These are phyloP conservation scores for Vireo altiloquus DNA, from an alignment of 2,113 vertebrate genomes.

Conservation along the genomic window DNA sequence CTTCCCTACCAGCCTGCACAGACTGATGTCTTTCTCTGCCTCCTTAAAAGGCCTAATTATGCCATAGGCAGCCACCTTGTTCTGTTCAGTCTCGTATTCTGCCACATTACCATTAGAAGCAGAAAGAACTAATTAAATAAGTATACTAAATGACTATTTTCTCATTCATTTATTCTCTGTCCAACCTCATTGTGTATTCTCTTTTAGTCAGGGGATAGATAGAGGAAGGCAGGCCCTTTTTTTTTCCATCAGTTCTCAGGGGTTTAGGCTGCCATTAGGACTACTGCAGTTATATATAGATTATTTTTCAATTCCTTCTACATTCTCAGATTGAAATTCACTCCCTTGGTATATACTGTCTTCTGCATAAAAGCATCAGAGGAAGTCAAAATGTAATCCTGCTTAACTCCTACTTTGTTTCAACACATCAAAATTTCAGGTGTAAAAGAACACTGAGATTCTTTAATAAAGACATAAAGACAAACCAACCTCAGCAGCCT, in stretches of 20 bases:
- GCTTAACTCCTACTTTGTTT: background rate
- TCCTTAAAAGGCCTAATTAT: slow-evolving; percentile 63
- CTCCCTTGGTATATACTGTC: background rate
- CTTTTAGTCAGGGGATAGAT: background rate
- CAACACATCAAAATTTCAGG: background rate
- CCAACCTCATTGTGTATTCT: background rate
- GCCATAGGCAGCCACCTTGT: background rate
- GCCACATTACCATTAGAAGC: slow-evolving; percentile 26
- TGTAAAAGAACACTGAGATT: background rate
- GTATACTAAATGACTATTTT: slow-evolving; percentile 1
- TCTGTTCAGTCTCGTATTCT: slow-evolving; percentile 12
- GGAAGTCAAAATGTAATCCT: background rate
- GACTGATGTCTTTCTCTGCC: slow-evolving; percentile 12
- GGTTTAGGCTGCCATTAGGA: background rate
- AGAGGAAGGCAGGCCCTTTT: background rate
- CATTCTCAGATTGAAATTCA: background rate
- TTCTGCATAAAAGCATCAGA: background rate
- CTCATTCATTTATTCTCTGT: slow-evolving; percentile 23
- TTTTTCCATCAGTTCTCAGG: background rate
- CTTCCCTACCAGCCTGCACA: background rate
- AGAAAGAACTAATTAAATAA: slow-evolving; percentile 62
- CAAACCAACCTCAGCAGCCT: background rate
- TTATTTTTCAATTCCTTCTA: background rate
- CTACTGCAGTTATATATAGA: background rate
- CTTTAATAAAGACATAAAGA: background rate